A percentile compares a stretch with the other conserved stretches of the same genome.
phyloP scores from a whole-genome alignment of 1,140 invertebrate genomes.

The Musca domestica region DNA sequence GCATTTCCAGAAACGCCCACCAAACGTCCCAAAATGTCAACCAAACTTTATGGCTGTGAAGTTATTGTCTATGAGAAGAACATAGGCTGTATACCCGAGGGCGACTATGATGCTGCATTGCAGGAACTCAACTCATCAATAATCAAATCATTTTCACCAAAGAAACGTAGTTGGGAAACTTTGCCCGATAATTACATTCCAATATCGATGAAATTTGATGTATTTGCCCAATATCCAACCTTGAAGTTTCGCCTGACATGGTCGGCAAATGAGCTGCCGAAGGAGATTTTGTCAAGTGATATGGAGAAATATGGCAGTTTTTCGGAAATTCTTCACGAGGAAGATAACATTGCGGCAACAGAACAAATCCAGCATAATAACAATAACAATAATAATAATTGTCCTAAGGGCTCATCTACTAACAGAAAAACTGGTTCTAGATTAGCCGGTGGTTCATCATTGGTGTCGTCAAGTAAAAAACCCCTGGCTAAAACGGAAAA shows the following conservation, averaged over 20 bases:
- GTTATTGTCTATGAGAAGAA: constrained; percentile 89
- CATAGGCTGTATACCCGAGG: constrained; percentile 81
- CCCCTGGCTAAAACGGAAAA: constrained; percentile 41
- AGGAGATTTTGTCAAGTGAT: constrained; percentile 59
- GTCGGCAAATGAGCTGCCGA: constrained; percentile 71
- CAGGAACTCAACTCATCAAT: constrained; percentile 66
- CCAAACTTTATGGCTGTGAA: constrained; percentile 77
- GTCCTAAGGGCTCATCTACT: not conserved
- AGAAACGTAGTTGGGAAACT: constrained; percentile 78
- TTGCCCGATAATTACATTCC: constrained; percentile 69
- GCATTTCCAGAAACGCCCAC: constrained; percentile 30
- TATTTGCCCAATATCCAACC: constrained; percentile 72
- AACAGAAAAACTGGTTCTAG: constrained; percentile 16
- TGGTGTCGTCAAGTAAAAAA: not conserved
- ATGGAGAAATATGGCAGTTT: constrained; percentile 39
- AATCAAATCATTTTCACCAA: constrained; percentile 60
- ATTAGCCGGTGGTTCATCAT: constrained; percentile 28
- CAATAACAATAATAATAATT: constrained; percentile 34
- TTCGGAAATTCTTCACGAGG: not conserved
- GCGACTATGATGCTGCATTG: constrained; percentile 84
- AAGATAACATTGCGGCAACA: constrained; percentile 38
- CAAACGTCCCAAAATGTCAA: constrained; percentile 44
- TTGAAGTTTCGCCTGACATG: constrained; percentile 82
- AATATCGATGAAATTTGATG: constrained; percentile 59
- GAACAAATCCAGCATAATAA: constrained; percentile 62